These are phyloP conservation scores for Tauraco erythrolophus DNA, from an alignment of 2,113 vertebrate genomes.

Conservation along the genomic window DNA sequence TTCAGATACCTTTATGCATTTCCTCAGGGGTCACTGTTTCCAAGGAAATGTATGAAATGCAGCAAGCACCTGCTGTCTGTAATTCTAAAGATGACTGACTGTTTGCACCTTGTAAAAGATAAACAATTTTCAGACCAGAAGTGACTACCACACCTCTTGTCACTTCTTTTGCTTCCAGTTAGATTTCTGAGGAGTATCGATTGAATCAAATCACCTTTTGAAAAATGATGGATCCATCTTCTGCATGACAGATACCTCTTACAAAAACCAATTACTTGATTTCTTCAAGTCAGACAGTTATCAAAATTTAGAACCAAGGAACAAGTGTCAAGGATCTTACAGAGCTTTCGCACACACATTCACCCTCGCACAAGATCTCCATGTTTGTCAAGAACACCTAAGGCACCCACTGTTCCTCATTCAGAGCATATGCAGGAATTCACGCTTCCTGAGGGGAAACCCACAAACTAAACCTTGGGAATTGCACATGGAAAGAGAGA, in stretches of 20 bases:
- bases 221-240: neutral
- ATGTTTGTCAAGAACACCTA: neutral
- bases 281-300: neutral
- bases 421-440: neutral
- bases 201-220: neutral
- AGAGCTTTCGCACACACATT: neutral
- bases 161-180: neutral
- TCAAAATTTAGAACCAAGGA: neutral
- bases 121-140: neutral
- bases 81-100: neutral
- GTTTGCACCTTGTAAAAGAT: neutral
- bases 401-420: neutral
- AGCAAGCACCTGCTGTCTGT: neutral
- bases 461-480: neutral
- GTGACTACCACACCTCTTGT: neutral
- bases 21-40: neutral
- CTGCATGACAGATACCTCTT: neutral
- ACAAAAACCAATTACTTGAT: neutral
- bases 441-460: neutral
- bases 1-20: neutral
- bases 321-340: neutral
- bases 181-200: neutral
- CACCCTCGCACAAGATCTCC: fast-evolving
- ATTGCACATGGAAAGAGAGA: neutral
- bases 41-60: neutral